phyloP scores from a whole-genome alignment of 2,888 invertebrate species.

The Andricus quercusramuli region DNA sequence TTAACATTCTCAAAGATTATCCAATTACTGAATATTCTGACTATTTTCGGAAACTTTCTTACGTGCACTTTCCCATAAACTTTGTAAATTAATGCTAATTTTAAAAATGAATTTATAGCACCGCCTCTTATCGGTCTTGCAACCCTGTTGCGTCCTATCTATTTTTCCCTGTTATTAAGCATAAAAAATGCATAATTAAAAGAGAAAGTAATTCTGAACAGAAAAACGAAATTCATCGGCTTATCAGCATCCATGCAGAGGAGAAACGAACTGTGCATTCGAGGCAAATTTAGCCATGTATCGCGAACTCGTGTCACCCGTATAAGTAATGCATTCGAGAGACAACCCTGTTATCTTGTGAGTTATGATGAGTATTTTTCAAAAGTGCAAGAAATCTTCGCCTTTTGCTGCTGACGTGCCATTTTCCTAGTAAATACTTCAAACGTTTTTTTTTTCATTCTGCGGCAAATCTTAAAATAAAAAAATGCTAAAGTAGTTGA shows the following conservation, averaged over 20 bases:
- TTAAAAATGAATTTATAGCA: conserved; percentile 18
- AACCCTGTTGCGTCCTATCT: neutral
- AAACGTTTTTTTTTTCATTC: neutral
- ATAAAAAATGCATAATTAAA: conserved; percentile 27
- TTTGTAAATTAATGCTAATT: neutral
- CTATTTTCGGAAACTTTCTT: neutral
- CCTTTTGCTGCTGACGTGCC: conserved; percentile 28
- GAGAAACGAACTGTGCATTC: conserved; percentile 47
- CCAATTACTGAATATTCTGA: neutral
- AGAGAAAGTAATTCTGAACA: conserved; percentile 7
- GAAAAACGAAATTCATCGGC: conserved; percentile 30
- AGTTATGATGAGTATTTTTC: conserved; percentile 69
- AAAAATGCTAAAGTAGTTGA: no score
- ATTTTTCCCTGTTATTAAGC: neutral
- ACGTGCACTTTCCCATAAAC: neutral
- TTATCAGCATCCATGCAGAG: conserved; percentile 41
- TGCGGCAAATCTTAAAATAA: no score
- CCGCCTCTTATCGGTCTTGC: neutral
- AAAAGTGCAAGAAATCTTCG: conserved; percentile 61
- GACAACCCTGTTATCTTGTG: conserved; percentile 67
- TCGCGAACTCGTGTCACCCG: conserved; percentile 56
- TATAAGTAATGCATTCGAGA: conserved; percentile 67
- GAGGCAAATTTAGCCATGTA: conserved; percentile 48
- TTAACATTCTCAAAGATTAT: no score
- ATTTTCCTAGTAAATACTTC: neutral